Evolutionary conservation across 2,888 invertebrate genomes (phyloP).

Genomic region (Tetragonisca angustula): DNA sequence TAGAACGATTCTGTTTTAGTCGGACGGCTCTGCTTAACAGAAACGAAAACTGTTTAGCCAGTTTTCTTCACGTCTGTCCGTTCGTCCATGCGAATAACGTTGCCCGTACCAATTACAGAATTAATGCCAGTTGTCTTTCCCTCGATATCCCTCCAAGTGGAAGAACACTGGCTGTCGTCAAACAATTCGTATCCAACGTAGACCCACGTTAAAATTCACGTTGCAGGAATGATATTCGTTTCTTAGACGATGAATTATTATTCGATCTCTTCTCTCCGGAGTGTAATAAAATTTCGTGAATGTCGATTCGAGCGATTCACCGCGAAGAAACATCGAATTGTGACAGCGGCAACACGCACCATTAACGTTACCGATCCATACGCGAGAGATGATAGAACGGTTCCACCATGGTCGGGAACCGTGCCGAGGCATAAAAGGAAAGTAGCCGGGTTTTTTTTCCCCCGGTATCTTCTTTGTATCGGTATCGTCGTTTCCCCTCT

Average conservation of each 20-base stretch:
- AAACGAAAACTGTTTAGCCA: background rate
- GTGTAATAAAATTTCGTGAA: background rate
- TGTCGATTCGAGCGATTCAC: background rate
- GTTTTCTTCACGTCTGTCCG: background rate
- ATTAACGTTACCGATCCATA: background rate
- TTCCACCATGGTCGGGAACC: background rate
- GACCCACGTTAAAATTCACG: too few relatives aligned
- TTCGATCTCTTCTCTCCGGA: too few relatives aligned
- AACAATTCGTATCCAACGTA: too few relatives aligned
- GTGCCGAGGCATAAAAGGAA: conserved; percentile 1
- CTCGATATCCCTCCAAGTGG: too few relatives aligned
- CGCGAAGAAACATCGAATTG: background rate
- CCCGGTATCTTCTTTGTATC: conserved; percentile 4
- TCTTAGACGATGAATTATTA: too few relatives aligned
- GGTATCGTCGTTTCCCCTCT: conserved; percentile 12
- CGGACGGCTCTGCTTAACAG: background rate
- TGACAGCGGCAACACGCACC: too few relatives aligned
- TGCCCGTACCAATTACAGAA: background rate
- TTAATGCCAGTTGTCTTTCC: background rate
- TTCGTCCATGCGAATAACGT: background rate
- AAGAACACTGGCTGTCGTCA: too few relatives aligned
- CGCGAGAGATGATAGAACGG: background rate
- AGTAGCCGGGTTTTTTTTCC: background rate
- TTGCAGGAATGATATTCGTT: too few relatives aligned
- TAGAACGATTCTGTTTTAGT: background rate